phyloP scores from a whole-genome alignment of 1,140 invertebrate species.

The Bathynomus jamesi region DNA sequence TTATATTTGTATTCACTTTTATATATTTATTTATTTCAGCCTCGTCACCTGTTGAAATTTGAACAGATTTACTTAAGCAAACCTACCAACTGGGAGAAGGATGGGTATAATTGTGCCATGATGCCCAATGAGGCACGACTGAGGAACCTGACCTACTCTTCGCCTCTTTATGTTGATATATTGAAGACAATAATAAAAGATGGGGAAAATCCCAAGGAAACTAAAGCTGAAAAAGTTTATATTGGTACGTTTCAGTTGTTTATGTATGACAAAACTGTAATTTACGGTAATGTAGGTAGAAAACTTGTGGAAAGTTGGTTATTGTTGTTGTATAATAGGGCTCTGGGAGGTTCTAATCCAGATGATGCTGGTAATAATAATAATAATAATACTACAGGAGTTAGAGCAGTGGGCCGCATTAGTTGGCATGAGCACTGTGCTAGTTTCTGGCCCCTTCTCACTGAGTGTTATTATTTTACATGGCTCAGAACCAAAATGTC shows the following conservation, averaged over 20 bases:
- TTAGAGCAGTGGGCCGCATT: no score
- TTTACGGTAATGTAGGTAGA: no score
- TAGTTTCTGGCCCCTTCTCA: no score
- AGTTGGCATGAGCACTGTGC: no score
- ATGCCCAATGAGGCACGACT: conserved; percentile 96
- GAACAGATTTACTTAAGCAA: conserved; percentile 98
- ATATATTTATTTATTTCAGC: conserved; percentile 48
- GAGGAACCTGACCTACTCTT: conserved; percentile 85
- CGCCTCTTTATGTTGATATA: conserved; percentile 96
- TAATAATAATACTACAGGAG: no score
- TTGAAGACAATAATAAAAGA: conserved; percentile 90
- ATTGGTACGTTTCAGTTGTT: conserved; percentile 69
- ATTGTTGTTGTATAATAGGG: no score
- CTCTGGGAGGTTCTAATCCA: no score
- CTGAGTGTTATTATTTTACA: no score
- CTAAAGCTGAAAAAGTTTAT: conserved; percentile 93
- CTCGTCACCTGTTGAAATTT: conserved; percentile 88
- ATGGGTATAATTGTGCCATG: conserved; percentile 95
- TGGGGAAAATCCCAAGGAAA: conserved; percentile 82
- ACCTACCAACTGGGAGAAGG: conserved; percentile 99
- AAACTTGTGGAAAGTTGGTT: no score
- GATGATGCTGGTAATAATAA: no score
- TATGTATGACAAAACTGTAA: no score
- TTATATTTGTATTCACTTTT: not conserved
- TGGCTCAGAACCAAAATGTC: no score